Evolutionary conservation across 2,797 vertebrate species (phyloP).

Genomic region (Meda fulgida): DNA sequence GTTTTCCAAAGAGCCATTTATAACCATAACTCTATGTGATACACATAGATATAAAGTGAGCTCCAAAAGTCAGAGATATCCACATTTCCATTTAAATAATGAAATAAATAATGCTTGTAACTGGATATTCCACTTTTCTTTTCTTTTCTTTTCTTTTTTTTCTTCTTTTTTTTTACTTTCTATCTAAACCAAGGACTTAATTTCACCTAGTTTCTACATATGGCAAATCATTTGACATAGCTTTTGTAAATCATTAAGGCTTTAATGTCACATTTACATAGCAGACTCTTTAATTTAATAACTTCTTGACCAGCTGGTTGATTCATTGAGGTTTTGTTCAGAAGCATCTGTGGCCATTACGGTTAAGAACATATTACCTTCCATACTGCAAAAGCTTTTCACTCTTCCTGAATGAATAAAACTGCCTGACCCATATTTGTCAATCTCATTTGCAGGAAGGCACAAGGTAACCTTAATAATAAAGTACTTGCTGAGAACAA

Average conservation of each 20-base stretch:
- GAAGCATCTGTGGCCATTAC: constrained; percentile 57
- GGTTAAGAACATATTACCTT: constrained; percentile 61
- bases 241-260: constrained; percentile 61
- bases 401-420: constrained; percentile 64
- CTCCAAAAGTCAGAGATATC: not conserved
- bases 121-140: not conserved
- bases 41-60: not conserved
- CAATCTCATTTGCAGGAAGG: constrained; percentile 63
- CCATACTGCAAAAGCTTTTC: constrained; percentile 56
- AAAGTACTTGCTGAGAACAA: constrained; percentile 55
- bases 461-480: constrained; percentile 59
- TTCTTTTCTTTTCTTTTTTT: too few relatives aligned
- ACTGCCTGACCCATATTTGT: constrained; percentile 62
- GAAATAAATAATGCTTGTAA: not conserved
- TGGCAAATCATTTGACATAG: constrained; percentile 55
- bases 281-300: constrained; percentile 64
- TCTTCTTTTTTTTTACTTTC: too few relatives aligned
- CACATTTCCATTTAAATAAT: not conserved
- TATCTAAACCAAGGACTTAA: not conserved
- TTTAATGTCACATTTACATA: constrained; percentile 62
- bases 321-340: constrained; percentile 59
- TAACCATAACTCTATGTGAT: not conserved
- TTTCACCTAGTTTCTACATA: constrained; percentile 57
- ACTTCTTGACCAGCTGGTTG: constrained; percentile 60
- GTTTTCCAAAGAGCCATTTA: constrained; percentile 32